These are phyloP conservation scores for Virgularia gustaviana DNA, from an alignment of 92 coral and sea anemone species.

Conservation along the genomic window DNA sequence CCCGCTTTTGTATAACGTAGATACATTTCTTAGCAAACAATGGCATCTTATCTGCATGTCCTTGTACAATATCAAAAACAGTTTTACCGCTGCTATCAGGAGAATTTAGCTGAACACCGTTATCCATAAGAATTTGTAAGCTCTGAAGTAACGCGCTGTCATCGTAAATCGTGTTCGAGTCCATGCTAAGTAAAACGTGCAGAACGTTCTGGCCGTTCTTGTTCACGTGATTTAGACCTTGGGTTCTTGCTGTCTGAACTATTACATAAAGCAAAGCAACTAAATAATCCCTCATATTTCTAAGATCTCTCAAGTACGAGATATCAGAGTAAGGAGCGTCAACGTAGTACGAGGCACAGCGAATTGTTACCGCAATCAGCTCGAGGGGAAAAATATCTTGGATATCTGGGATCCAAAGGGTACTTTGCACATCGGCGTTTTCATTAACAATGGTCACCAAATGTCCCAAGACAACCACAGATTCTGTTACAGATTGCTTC, in stretches of 20 bases:
- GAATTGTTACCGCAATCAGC: not conserved
- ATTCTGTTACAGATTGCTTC: not conserved
- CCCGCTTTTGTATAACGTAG: too few relatives aligned
- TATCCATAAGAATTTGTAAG: not conserved
- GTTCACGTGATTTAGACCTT: slow-evolving; percentile 9
- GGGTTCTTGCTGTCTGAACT: not conserved
- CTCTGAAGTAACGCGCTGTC: not conserved
- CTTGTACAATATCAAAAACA: not conserved
- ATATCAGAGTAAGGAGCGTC: too few relatives aligned
- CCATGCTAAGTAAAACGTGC: slow-evolving; percentile 25
- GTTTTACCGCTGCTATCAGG: slow-evolving; percentile 1
- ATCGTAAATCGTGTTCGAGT: not conserved
- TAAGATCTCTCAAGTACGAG: not conserved
- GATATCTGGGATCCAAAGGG: slow-evolving; percentile 32
- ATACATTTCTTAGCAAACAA: slow-evolving; percentile 2
- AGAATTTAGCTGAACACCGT: slow-evolving; percentile 9
- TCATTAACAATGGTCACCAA: not conserved
- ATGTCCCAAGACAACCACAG: not conserved
- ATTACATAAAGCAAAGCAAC: not conserved
- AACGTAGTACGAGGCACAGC: slow-evolving; percentile 2
- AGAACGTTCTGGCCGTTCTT: slow-evolving; percentile 18
- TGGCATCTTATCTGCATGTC: not conserved
- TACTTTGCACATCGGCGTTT: not conserved
- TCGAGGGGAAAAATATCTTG: not conserved
- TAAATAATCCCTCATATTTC: not conserved